Evolutionary conservation across 2,888 invertebrate species (phyloP), one percentile per base, ranked within the genome.

Genomic region (Marronus borbonicus): DNA sequence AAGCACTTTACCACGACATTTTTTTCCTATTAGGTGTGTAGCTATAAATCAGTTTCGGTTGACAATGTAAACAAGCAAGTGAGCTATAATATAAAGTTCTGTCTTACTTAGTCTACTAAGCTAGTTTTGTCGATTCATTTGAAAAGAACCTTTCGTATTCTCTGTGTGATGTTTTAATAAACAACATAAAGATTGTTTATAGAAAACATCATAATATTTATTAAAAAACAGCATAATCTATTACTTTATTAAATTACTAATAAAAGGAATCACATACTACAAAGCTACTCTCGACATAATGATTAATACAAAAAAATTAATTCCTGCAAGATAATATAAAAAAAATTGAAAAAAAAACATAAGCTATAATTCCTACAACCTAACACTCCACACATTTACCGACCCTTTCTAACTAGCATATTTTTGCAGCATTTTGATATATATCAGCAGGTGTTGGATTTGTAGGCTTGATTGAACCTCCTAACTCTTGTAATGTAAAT

Each of bases 401-500:
- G 12, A n/a, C 65, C 31, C 50, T 14, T 14, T 28, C 68, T 62
- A 68, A 28, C 50, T 50, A 28, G 68, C 50, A 68, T 68, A 44
- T 62, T 62, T 62, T 49, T 68, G 68, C 68, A 68, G 50, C 50
- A 68, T 68, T 50, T 65, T 36, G 44, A 17, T 58, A 58, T 58
- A 10, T 52, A 68, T 49, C 68, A 14, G 68, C 68, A 68, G 68
- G 68, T 68, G 68, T 68, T 68, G 68, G 68, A 68, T 28, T 36
- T 68, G 68, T 68, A 68, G 68, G 68, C 68, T 68, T 68, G 55
- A 58, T 58, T 58, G 55, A 58, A 58, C 17, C 55, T 58, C 5
- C 17, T 20, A 58, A 20, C 55, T 58, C 20, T 58, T 20, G 55
- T 20, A 58, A 58, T 58, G 55, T 58, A 58, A 58, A 20, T 8